These are phyloP conservation scores for Nephrotoma guestfalica DNA, from an alignment of 2,888 invertebrate species.

Conservation along the genomic window DNA sequence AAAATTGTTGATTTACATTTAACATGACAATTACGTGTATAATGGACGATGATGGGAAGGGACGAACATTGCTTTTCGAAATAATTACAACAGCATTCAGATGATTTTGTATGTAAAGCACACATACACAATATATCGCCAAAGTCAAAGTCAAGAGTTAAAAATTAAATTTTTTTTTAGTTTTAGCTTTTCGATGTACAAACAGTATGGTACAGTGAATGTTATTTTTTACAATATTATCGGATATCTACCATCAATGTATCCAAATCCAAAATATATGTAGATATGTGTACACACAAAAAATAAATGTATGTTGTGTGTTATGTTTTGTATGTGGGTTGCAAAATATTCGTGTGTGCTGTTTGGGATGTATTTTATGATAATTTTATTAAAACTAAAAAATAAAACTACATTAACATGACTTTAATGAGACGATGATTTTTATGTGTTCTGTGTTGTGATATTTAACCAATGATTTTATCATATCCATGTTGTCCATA, in stretches of 20 bases:
- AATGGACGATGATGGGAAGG: background rate
- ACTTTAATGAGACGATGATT: background rate
- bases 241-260: background rate
- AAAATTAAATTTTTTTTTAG: background rate
- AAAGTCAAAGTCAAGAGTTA: background rate
- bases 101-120: background rate
- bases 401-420: background rate
- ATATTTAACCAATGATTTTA: background rate
- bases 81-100: background rate
- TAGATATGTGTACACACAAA: no score
- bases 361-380: background rate
- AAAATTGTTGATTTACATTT: background rate
- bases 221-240: background rate
- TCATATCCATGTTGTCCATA: no score
- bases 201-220: background rate
- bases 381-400: background rate
- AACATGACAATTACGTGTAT: background rate
- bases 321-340: background rate
- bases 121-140: background rate
- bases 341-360: background rate
- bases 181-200: background rate
- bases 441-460: background rate
- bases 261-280: background rate
- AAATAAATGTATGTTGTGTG: background rate
- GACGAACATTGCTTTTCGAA: background rate